Evolutionary conservation across 2,888 invertebrate species (phyloP).

Genomic region (Lycia hirtaria): DNA sequence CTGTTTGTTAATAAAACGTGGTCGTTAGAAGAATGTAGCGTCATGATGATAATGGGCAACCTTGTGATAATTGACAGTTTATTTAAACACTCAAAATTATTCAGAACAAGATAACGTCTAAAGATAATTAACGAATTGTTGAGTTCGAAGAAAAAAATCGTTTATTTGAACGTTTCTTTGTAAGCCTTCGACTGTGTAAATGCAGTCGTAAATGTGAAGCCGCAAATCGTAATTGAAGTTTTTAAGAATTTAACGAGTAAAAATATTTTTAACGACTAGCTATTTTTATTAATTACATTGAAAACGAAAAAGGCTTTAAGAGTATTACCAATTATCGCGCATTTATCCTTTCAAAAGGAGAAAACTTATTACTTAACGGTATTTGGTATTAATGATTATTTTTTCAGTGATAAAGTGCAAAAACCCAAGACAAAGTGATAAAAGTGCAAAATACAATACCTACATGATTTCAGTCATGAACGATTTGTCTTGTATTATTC

Average conservation of each 20-base stretch:
- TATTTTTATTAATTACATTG: not conserved
- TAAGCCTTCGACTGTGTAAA: not conserved
- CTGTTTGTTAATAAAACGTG: conserved; percentile 9
- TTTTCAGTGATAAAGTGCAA: too few species aligned
- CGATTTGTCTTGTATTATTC: too few species aligned
- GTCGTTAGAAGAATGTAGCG: conserved; percentile 4
- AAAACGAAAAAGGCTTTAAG: not conserved
- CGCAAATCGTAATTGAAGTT: not conserved
- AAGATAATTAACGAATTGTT: conserved; percentile 1
- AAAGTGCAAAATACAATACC: too few species aligned
- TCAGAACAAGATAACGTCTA: not conserved
- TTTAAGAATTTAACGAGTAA: not conserved
- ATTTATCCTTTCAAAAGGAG: too few species aligned
- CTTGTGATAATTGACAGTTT: not conserved
- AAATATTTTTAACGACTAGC: not conserved
- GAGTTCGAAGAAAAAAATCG: not conserved
- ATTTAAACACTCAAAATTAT: not conserved
- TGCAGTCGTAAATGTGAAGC: not conserved
- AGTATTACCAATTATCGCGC: too few species aligned
- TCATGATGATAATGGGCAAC: conserved; percentile 2
- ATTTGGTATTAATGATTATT: too few species aligned
- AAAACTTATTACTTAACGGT: too few species aligned
- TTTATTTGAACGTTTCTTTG: conserved; percentile 9
- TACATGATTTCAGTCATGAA: too few species aligned
- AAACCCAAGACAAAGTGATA: too few species aligned